phyloP scores from a whole-genome alignment of 1,140 invertebrate species.

The Sitodiplosis mosellana region DNA sequence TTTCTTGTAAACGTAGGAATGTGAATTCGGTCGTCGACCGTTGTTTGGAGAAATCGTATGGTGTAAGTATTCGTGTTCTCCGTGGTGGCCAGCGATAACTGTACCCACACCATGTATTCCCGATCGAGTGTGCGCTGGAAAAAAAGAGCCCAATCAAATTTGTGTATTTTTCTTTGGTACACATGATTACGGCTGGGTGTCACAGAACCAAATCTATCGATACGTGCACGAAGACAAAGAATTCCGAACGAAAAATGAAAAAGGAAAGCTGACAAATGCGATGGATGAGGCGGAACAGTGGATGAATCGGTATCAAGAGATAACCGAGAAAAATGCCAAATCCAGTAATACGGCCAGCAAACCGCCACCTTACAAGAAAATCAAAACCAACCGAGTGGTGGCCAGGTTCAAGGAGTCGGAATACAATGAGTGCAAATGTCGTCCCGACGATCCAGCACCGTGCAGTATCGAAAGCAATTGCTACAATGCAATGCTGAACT shows the following conservation, averaged over 20 bases:
- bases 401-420: too few relatives aligned
- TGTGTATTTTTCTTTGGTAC: conserved; percentile 85
- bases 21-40: conserved; percentile 66
- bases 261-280: too few relatives aligned
- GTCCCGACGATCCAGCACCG: conserved; percentile 46
- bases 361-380: too few relatives aligned
- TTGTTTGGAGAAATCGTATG: conserved; percentile 87
- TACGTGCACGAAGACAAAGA: conserved; percentile 9
- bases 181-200: conserved; percentile 82
- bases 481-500: conserved; percentile 70
- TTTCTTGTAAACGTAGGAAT: conserved; percentile 36
- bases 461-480: conserved; percentile 73
- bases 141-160: conserved; percentile 62
- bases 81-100: conserved; percentile 89
- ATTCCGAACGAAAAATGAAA: not conserved
- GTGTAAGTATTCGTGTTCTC: conserved; percentile 73
- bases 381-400: too few relatives aligned
- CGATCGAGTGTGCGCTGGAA: conserved; percentile 55
- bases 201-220: conserved; percentile 54
- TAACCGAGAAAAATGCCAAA: too few relatives aligned
- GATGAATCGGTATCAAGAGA: too few relatives aligned
- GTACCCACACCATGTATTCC: conserved; percentile 71
- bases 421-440: conserved; percentile 50
- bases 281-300: too few relatives aligned
- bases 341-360: too few relatives aligned